phyloP scores from a whole-genome alignment of 2,888 invertebrate species.

The Ischnura elegans region DNA sequence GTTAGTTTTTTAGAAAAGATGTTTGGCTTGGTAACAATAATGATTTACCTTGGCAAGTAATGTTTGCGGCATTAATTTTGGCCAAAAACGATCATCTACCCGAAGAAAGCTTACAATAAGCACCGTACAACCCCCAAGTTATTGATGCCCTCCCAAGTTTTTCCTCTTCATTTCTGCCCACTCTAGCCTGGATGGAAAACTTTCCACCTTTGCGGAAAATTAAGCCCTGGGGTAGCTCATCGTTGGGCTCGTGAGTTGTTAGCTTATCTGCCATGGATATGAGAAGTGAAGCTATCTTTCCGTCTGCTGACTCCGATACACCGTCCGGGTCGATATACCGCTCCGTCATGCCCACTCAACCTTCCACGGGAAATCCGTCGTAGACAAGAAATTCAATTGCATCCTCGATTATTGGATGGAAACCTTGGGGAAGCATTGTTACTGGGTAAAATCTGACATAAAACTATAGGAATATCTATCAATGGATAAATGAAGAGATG shows the following conservation, averaged over 20 bases:
- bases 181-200: neutral
- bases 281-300: slow-evolving; percentile 2
- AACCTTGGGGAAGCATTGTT: neutral
- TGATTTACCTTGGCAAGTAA: too few relatives aligned
- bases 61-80: too few relatives aligned
- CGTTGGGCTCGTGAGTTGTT: neutral
- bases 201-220: neutral
- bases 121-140: neutral
- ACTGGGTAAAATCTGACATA: neutral
- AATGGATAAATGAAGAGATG: neutral
- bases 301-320: neutral
- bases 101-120: neutral
- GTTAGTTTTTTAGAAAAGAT: too few relatives aligned
- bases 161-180: neutral
- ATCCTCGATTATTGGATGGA: neutral
- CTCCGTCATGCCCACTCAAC: neutral
- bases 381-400: slow-evolving; percentile 5
- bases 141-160: neutral
- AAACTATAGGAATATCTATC: neutral
- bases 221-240: neutral
- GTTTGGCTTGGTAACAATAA: too few relatives aligned
- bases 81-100: neutral
- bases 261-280: neutral
- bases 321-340: slow-evolving; percentile 10
- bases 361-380: neutral